phyloP scores from a whole-genome alignment of 35 echinoderm and acorn worm species.

The Strongylocentrotus purpuratus region DNA sequence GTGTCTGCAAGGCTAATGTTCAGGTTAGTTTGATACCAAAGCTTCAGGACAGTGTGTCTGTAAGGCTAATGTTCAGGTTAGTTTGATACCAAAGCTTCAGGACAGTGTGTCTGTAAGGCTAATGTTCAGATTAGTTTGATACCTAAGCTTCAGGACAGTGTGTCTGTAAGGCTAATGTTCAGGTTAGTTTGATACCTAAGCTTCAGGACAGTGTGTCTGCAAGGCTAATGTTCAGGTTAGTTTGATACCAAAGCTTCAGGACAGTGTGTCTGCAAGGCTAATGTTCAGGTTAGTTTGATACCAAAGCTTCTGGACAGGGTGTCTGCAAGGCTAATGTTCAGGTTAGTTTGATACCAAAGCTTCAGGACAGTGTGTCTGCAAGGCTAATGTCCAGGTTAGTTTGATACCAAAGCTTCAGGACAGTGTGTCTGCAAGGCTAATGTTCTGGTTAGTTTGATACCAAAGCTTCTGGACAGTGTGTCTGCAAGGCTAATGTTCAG shows the following conservation, averaged over 20 bases:
- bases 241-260: slow-evolving; percentile 77
- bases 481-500: slow-evolving; percentile 85
- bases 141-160: slow-evolving; percentile 84
- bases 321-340: slow-evolving; percentile 83
- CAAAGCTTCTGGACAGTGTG: slow-evolving; percentile 80
- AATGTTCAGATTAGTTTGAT: slow-evolving; percentile 87
- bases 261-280: slow-evolving; percentile 88
- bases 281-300: slow-evolving; percentile 86
- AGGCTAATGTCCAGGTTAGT: slow-evolving; percentile 86
- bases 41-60: slow-evolving; percentile 83
- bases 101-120: slow-evolving; percentile 88
- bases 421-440: slow-evolving; percentile 90
- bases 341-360: slow-evolving; percentile 86
- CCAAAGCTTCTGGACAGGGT: slow-evolving; percentile 80
- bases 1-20: slow-evolving; percentile 85
- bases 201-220: slow-evolving; percentile 83
- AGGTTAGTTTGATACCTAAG: no score
- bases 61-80: slow-evolving; percentile 86
- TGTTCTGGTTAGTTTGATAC: slow-evolving; percentile 84
- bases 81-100: slow-evolving; percentile 72
- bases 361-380: slow-evolving; percentile 87
- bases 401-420: slow-evolving; percentile 74
- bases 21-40: slow-evolving; percentile 92
- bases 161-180: slow-evolving; percentile 82
- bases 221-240: slow-evolving; percentile 88